Conservation (phyloP, 2,797 vertebrate species). For the Paedocypris micromegethes region DNA sequence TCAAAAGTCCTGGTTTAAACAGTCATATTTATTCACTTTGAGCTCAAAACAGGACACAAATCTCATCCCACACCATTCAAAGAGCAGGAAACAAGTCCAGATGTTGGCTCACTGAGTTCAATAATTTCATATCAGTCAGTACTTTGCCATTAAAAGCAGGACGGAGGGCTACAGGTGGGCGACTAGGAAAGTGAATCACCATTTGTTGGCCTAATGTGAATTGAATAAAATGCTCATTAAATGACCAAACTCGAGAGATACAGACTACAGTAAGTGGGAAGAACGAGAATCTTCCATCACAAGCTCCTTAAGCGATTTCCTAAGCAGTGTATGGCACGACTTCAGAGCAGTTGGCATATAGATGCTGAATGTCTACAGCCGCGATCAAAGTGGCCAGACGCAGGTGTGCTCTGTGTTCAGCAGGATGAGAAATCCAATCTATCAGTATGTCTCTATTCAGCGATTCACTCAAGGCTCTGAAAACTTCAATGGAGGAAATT, state of each 20-base stretch:
- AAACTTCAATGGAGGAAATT: slow-evolving; percentile 22
- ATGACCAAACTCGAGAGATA: no score
- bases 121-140: slow-evolving; percentile 40
- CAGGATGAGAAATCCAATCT: slow-evolving; percentile 31
- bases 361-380: slow-evolving; percentile 32
- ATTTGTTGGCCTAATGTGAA: no score
- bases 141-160: slow-evolving; percentile 32
- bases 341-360: slow-evolving; percentile 35
- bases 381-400: slow-evolving; percentile 37
- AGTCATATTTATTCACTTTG: slow-evolving; percentile 20
- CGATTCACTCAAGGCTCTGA: slow-evolving; percentile 33
- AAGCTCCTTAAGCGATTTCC: slow-evolving; percentile 14
- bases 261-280: no score
- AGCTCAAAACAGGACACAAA: no score
- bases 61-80: no score
- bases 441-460: slow-evolving; percentile 23
- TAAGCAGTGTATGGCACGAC: slow-evolving; percentile 36
- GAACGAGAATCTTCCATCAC: not conserved
- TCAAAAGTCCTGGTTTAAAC: slow-evolving; percentile 9
- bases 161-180: slow-evolving; percentile 26
- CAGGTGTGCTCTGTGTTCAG: not conserved
- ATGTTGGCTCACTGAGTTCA: slow-evolving; percentile 29
- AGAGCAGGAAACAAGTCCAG: slow-evolving; percentile 20
- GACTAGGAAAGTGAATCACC: slow-evolving; percentile 6
- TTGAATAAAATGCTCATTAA: not conserved